Evolutionary conservation across 1,140 invertebrate species (phyloP).

Genomic region (Pantala flavescens): DNA sequence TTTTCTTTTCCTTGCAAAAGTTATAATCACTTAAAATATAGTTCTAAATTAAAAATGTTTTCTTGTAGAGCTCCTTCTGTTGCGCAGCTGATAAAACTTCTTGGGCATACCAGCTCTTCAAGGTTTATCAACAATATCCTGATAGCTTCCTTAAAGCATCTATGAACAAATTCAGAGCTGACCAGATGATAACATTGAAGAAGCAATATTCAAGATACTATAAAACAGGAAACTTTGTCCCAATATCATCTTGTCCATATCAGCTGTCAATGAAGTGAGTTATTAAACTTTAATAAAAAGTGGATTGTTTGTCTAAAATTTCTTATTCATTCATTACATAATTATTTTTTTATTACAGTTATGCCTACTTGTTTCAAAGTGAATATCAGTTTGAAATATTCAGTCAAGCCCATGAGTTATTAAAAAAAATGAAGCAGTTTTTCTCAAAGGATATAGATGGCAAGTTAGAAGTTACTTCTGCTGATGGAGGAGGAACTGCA

Average conservation of each 20-base stretch:
- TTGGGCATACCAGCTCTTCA: slow-evolving; percentile 54
- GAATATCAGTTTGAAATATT: slow-evolving; percentile 41
- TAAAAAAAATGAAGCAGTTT: slow-evolving; percentile 21
- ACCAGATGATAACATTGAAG: slow-evolving; percentile 45
- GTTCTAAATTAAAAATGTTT: too few relatives aligned
- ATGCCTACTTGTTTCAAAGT: slow-evolving; percentile 40
- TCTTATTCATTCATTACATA: slow-evolving; percentile 15
- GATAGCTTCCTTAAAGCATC: slow-evolving; percentile 47
- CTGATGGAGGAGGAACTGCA: slow-evolving; percentile 30
- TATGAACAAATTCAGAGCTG: slow-evolving; percentile 43
- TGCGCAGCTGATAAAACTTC: slow-evolving; percentile 46
- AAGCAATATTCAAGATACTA: slow-evolving; percentile 32
- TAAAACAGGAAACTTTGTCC: slow-evolving; percentile 35
- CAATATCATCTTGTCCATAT: slow-evolving; percentile 43
- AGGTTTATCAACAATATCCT: slow-evolving; percentile 58
- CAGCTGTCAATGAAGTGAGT: slow-evolving; percentile 36
- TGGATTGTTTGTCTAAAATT: slow-evolving; percentile 18
- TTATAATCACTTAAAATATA: too few relatives aligned
- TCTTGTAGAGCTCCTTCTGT: slow-evolving; percentile 47
- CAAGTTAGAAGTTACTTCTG: slow-evolving; percentile 17
- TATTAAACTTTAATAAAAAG: slow-evolving; percentile 14
- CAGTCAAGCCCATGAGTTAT: slow-evolving; percentile 31
- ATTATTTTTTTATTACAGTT: slow-evolving; percentile 25
- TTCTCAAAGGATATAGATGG: neutral
- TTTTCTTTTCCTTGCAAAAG: too few relatives aligned